Conservation (phyloP, 2,888 invertebrate genomes). For the Electrophaes corylata region DNA sequence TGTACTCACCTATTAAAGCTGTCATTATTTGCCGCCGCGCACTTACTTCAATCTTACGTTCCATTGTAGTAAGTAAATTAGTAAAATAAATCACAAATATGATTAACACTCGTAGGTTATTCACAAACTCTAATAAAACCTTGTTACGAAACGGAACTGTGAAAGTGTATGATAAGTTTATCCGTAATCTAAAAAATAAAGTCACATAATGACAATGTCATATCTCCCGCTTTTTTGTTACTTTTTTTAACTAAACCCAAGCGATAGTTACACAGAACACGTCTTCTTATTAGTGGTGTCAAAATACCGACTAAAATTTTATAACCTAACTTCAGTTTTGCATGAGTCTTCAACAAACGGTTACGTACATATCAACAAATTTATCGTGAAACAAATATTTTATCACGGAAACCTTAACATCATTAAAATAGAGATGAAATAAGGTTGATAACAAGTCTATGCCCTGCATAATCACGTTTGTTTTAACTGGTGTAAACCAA, state of each 20-base stretch:
- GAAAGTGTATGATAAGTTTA: neutral
- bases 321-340: constrained; percentile 33
- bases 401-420: constrained; percentile 20
- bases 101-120: constrained; percentile 40
- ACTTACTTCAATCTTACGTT: constrained; percentile 49
- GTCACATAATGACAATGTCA: neutral
- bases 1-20: constrained; percentile 62
- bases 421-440: constrained; percentile 23
- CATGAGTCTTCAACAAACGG: constrained; percentile 43
- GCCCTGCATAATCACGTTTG: constrained; percentile 20
- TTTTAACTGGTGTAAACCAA: constrained; percentile 34
- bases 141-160: neutral
- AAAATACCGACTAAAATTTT: constrained; percentile 21
- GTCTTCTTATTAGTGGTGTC: constrained; percentile 12
- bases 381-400: neutral
- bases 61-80: constrained; percentile 49
- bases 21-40: constrained; percentile 61
- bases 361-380: constrained; percentile 40
- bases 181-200: neutral
- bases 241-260: neutral
- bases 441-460: constrained; percentile 16
- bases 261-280: neutral
- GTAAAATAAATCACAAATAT: constrained; percentile 26
- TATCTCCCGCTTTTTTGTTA: constrained; percentile 11
- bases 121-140: neutral